Base-by-base conservation (phyloP, 2,888 invertebrate genomes). In the Zaprionus bogoriensis region DNA sequence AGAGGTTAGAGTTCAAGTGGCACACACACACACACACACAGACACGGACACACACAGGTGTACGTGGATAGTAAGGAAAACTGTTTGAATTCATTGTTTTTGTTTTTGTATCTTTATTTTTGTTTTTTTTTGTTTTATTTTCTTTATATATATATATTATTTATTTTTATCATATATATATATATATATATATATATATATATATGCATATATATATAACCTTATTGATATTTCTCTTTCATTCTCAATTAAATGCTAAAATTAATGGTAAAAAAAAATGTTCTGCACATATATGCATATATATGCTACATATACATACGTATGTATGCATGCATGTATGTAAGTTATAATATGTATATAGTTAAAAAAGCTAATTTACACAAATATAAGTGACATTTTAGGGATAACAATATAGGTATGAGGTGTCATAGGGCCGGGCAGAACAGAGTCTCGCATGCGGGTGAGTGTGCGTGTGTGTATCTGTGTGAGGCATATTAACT, bases 171-270 rank as follows among this genome's bases (percentile, higher is more conserved):
- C n/a, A 39, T 47, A 44, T 38, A 19, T 44, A 44, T 32, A 27
- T 23, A 41, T 30, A 6, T 51, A 38, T 54, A 23, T 19, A 39
- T 60, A 17, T 63, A 22, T 57, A 59, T 63, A 54, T 52, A 60
- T 58, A 39, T 47, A 44, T 38, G 17, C 36, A 44, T 32, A 27
- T 23, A 41, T 30, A 6, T 51, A 38, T 54, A 23, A 67, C 36
- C 65, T 63, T 61, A 65, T 62, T 59, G 63, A 52, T 69, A 64
- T 69, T 62, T 77, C 53, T 74, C 23, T 55, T 80, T 70, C 23
- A 66, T 63, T 66, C 41, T 57, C 17, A 66, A 57, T 69, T 79
- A 78, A 85, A 79, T 72, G 78, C 79, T 85, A 79, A 74, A 82
- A 78, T 72, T 79, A 79, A 75, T 61, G 20, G 19, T 48, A 41